Base-by-base conservation (phyloP, 2,797 vertebrate genomes). In the Danio kyathit region DNA sequence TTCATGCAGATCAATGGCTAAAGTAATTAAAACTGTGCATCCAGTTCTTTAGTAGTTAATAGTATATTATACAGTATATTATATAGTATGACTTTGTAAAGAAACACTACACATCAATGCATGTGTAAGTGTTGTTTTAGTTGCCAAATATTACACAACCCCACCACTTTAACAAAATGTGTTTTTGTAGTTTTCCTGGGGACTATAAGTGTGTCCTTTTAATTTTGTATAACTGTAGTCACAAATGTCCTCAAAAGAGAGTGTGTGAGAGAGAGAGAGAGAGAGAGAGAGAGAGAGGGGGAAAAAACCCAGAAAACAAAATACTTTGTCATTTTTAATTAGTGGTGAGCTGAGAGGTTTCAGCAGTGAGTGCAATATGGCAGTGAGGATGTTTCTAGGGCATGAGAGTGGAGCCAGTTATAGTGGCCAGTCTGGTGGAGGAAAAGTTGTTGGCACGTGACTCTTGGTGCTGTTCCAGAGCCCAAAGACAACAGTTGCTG, bases 371-470 rank as follows among this genome's bases (percentile, higher is more conserved):
- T 61, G 57, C 19, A 61, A 73, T 73, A 29, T 73, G 52, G 41
- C 54, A 59, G 5, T 46, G 17, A 6, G 54, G 17, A 73, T 16
- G 16, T 59, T 66, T 57, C 41, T 78, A 59, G 64, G 54, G 19
- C 54, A 57, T 44, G 41, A 10, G 8, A 78, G 64, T 59, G 43
- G 46, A 67, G 51, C 51, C 52, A 66, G 70, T 46, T 59, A 73
- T 73, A 71, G 69, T 59, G 54, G 70, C 52, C 70, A 57, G 70
- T 73, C 52, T 73, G 41, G 40, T 59, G 52, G 17, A 73, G 7
- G 17, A 73, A 46, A 17, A 46, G 70, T 73, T 59, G 70, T 73
- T 73, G 13, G 54, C 54, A 46, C 43, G 3, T 72, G 69, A 56
- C 51, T 43, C 11, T 43, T 72, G 69, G 51, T 43, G 38, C 51